phyloP scores from a whole-genome alignment of 2,888 invertebrate species.

The Rhaphigaster nebulosa region DNA sequence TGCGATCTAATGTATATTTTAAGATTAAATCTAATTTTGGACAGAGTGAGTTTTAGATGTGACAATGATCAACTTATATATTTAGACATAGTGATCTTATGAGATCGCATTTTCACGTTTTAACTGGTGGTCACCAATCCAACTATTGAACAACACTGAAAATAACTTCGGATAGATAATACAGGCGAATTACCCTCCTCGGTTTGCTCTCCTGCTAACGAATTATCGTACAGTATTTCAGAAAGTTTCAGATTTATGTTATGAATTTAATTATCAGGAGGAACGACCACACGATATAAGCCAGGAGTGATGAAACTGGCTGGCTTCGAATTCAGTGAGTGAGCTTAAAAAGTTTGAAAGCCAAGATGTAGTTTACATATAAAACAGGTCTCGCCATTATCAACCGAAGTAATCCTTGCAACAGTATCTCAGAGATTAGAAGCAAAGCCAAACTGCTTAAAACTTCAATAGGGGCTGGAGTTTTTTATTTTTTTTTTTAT shows the following conservation, averaged over 20 bases:
- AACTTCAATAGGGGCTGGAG: not conserved
- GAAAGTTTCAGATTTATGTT: not conserved
- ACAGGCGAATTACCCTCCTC: not conserved
- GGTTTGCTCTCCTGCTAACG: not conserved
- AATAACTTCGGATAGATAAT: not conserved
- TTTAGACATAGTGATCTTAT: no score
- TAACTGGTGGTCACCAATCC: not conserved
- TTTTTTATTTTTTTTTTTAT: no score
- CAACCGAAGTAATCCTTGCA: not conserved
- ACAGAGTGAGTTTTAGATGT: no score
- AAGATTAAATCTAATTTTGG: no score
- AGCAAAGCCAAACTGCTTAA: conserved; percentile 3
- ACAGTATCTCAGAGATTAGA: conserved; percentile 37
- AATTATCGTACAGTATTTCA: not conserved
- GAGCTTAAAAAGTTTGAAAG: conserved; percentile 21
- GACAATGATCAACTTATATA: no score
- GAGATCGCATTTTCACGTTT: no score
- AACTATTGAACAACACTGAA: not conserved
- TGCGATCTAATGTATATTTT: no score
- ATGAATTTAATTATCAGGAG: not conserved
- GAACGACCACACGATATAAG: not conserved
- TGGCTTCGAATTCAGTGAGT: not conserved
- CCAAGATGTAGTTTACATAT: conserved; percentile 34
- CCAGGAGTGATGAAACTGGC: not conserved
- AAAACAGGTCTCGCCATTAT: conserved; percentile 13